Conservation (phyloP, 2,797 vertebrate genomes). For the Ataeniobius toweri region DNA sequence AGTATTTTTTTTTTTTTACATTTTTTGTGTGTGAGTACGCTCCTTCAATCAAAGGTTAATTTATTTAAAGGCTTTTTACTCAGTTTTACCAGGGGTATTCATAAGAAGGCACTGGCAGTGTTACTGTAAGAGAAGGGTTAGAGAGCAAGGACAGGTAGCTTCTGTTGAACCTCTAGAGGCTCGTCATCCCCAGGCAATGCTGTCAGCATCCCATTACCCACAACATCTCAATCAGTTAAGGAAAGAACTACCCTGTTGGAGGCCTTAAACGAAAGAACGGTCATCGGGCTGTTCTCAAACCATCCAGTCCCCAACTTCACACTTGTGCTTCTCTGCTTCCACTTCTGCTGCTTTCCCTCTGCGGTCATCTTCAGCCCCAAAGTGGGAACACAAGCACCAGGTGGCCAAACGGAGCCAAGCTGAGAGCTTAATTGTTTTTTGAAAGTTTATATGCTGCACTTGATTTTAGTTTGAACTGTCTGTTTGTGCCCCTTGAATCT, state of each 20-base stretch:
- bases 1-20: too few species aligned
- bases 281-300: slow-evolving; percentile 29
- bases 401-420: slow-evolving; percentile 63
- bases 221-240: slow-evolving; percentile 62
- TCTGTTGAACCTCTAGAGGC: slow-evolving; percentile 47
- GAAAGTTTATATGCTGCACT: slow-evolving; percentile 9
- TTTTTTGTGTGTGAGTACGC: too few species aligned
- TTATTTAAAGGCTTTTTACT: too few species aligned
- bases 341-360: slow-evolving; percentile 6
- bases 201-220: slow-evolving; percentile 62
- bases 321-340: neutral
- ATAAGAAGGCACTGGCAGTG: neutral
- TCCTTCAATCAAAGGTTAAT: too few species aligned
- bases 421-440: slow-evolving; percentile 26
- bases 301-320: slow-evolving; percentile 18
- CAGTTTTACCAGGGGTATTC: too few species aligned
- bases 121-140: slow-evolving; percentile 4
- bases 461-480: neutral
- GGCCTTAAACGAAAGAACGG: slow-evolving; percentile 30
- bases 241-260: slow-evolving; percentile 43
- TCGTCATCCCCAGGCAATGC: slow-evolving; percentile 47
- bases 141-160: slow-evolving; percentile 17
- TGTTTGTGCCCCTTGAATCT: neutral
- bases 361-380: slow-evolving; percentile 3
- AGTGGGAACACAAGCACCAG: slow-evolving; percentile 53